Evolutionary conservation across 2,888 invertebrate species (phyloP).

Genomic region (Drosophila robusta): DNA sequence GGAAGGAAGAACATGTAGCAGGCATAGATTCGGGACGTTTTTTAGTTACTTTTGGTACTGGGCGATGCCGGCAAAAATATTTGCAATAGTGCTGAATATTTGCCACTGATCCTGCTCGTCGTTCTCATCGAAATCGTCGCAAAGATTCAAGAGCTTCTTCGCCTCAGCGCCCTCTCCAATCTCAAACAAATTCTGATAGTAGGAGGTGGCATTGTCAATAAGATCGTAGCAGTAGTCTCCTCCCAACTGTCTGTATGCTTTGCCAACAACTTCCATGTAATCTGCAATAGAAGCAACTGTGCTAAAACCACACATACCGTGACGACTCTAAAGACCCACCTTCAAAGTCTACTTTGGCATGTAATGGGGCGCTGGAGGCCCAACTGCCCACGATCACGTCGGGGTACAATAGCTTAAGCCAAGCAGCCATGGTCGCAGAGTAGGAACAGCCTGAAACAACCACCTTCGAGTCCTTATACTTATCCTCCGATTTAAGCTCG

Average conservation of each 20-base stretch:
- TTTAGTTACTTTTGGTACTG: slow-evolving; percentile 70
- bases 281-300: slow-evolving; percentile 34
- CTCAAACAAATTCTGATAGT: slow-evolving; percentile 58
- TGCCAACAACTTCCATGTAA: slow-evolving; percentile 72
- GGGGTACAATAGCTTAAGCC: slow-evolving; percentile 88
- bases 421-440: slow-evolving; percentile 88
- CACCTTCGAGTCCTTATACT: slow-evolving; percentile 79
- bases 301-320: background rate
- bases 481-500: slow-evolving; percentile 65
- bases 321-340: slow-evolving; percentile 25
- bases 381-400: slow-evolving; percentile 87
- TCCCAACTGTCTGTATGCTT: slow-evolving; percentile 57
- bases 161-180: slow-evolving; percentile 45
- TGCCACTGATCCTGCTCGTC: slow-evolving; percentile 64
- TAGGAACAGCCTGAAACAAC: slow-evolving; percentile 88
- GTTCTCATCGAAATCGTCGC: slow-evolving; percentile 56
- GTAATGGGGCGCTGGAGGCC: slow-evolving; percentile 88
- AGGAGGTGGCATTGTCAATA: slow-evolving; percentile 62
- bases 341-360: slow-evolving; percentile 87
- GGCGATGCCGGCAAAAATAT: slow-evolving; percentile 69
- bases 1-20: background rate
- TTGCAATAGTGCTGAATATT: slow-evolving; percentile 71
- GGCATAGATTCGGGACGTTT: fast-evolving
- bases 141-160: slow-evolving; percentile 65
- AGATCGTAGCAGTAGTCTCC: slow-evolving; percentile 70